Conservation (phyloP, 2,113 vertebrate species). For the Chloropsis cyanopogon region DNA sequence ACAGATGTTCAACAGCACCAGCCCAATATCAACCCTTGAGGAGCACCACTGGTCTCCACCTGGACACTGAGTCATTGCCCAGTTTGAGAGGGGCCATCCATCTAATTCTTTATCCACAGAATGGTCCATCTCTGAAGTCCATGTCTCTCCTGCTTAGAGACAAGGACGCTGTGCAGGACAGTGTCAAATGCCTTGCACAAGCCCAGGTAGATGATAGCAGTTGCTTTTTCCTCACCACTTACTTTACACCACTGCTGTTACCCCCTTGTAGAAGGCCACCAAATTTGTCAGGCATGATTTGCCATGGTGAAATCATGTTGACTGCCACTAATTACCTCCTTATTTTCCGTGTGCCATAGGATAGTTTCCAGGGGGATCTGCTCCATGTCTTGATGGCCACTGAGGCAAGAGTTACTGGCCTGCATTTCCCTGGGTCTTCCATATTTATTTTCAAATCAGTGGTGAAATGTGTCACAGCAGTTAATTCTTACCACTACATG, state of each 20-base stretch:
- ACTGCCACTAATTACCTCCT: not conserved
- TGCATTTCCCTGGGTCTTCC: not conserved
- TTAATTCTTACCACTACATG: not conserved
- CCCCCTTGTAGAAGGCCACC: not conserved
- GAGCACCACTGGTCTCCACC: not conserved
- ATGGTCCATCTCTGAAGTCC: not conserved
- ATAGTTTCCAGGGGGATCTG: not conserved
- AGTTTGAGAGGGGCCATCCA: not conserved
- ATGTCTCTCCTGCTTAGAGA: not conserved
- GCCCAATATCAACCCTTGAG: not conserved
- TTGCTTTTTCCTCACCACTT: not conserved
- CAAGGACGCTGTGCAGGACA: not conserved
- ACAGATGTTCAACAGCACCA: not conserved
- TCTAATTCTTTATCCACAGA: not conserved
- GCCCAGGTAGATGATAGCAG: not conserved
- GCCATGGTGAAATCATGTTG: not conserved
- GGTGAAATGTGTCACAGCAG: not conserved
- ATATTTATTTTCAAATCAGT: not conserved
- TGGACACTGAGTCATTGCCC: not conserved
- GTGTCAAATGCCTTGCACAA: not conserved
- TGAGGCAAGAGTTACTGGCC: not conserved
- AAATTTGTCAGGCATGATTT: not conserved
- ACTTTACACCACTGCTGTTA: not conserved
- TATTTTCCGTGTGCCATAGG: fast-evolving
- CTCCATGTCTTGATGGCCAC: not conserved